Base-by-base conservation (phyloP, 2,888 invertebrate genomes). In the Melolontha melolontha region DNA sequence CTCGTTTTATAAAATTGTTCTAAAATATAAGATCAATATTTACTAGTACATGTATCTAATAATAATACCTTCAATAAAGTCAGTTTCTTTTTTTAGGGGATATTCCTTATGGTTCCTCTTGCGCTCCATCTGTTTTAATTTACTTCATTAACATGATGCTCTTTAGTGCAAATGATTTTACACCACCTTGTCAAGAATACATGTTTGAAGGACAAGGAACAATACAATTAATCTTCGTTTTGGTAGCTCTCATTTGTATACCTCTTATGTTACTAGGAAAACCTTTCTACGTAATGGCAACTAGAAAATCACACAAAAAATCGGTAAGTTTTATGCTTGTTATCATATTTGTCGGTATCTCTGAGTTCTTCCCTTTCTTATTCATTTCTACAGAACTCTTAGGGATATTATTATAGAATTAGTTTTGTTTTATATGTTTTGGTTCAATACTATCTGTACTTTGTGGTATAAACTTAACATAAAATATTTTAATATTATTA, bases 61-160 rank as follows among this genome's bases (percentile, higher is more conserved):
- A n/a, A n/a, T n/a, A n/a, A n/a, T n/a, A n/a, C n/a, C n/a, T n/a
- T n/a, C n/a, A n/a, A n/a, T n/a, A n/a, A n/a, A n/a, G n/a, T n/a
- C n/a, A n/a, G n/a, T n/a, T n/a, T n/a, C n/a, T n/a, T 52, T 51
- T 27, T 66, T 72, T 70, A 65, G 49, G 27, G 73, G 79, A 76
- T 11, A 64, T 71, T 5, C 68, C 69, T 39, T 77, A 77, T 59
- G 80, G 82, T 10, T 84, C 90, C 0, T 84, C 85, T 12, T 90
- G 89, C 78, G 92, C 93, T 0, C 93, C 93, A 1, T 91, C 91
- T 11, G 88, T 93, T 6, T 86, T 93, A 8, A 92, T 93, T 73
- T 87, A 89, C 73, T 90, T 93, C 78, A 93, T 93, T 79, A 92
- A 92, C 80, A 93, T 93, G 93, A 90, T 92, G 83, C 81, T 93